These are phyloP conservation scores for Columba janthina DNA, from an alignment of 2,113 vertebrate genomes.

Conservation along the genomic window DNA sequence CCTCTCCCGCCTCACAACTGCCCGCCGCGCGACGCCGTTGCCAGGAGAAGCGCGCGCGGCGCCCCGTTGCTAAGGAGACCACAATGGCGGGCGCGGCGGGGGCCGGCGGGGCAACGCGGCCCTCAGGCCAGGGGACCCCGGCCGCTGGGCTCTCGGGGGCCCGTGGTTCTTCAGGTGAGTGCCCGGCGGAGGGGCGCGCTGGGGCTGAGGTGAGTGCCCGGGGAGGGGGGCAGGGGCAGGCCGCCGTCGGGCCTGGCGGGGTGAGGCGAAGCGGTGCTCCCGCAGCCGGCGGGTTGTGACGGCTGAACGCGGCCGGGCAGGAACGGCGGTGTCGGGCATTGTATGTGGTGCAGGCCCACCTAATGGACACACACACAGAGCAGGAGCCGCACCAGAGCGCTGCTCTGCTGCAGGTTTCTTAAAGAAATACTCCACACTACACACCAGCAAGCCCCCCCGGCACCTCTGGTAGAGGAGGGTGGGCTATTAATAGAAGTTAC, in stretches of 20 bases:
- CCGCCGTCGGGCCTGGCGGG: neutral
- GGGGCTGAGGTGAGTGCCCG: neutral
- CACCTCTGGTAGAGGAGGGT: neutral
- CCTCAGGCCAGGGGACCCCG: neutral
- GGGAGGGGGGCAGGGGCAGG: neutral
- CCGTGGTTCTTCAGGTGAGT: neutral
- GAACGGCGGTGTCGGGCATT: accelerated
- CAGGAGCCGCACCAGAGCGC: too few relatives aligned
- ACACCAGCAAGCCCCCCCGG: too few relatives aligned
- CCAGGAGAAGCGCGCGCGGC: neutral
- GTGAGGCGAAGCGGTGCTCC: neutral
- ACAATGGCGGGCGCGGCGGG: neutral
- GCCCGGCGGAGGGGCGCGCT: neutral
- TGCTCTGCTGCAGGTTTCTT: accelerated
- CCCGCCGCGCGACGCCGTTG: neutral
- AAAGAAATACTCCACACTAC: accelerated
- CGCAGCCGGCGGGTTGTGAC: neutral
- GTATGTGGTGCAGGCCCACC: accelerated
- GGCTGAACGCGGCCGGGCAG: neutral
- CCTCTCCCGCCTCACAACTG: neutral
- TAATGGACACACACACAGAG: too few relatives aligned
- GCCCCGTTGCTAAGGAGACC: neutral
- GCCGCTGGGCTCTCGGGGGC: neutral
- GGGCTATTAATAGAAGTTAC: neutral
- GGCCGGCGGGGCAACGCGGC: neutral